Evolutionary conservation across 2,888 invertebrate genomes (phyloP), one percentile per base, ranked within the genome.

Genomic region (Synergus japonicus): DNA sequence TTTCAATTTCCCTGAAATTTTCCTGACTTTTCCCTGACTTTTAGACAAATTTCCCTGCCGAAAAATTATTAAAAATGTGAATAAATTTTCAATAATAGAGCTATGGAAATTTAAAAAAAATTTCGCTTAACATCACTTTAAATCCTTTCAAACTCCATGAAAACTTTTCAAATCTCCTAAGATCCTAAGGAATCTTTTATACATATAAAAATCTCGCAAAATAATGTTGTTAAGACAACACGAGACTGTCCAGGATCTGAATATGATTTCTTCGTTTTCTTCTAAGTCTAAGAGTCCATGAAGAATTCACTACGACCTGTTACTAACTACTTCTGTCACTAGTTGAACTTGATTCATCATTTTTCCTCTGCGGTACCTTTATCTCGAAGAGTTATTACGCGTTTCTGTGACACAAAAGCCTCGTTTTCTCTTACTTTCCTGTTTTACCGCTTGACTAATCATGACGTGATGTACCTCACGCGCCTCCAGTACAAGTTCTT

Each of bases 361-460:
- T 67, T 58, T 44, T 79, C 76, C 65, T 78, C 63, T 12, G 79
- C 73, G 67, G 82, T 83, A 81, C 79, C 37, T 43, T 66, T 66
- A 58, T 49, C 77, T 78, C 77, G 73, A 49, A 78, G 83, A 87
- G 86, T 88, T 85, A 87, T 88, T 85, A 84, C 84, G 83, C 84
- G 81, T 79, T 81, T 84, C 86, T 86, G 86, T 89, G 90, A 89
- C 89, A 89, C 90, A 85, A 90, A 89, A 90, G 90, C 89, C 88
- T 83, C 88, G 89, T 90, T 91, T 91, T 90, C 90, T 90, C 90
- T 89, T 86, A 88, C 90, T 90, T 90, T 90, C 89, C 86, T 89
- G 87, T 83, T 86, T 87, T 84, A 82, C 86, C 87, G 87, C 84
- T 87, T 82, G 86, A 88, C 88, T 88, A 87, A 87, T 86, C 87